Evolutionary conservation across 2,113 vertebrate genomes (phyloP), one percentile per base, ranked within the genome.

Genomic region (Serinus canaria): DNA sequence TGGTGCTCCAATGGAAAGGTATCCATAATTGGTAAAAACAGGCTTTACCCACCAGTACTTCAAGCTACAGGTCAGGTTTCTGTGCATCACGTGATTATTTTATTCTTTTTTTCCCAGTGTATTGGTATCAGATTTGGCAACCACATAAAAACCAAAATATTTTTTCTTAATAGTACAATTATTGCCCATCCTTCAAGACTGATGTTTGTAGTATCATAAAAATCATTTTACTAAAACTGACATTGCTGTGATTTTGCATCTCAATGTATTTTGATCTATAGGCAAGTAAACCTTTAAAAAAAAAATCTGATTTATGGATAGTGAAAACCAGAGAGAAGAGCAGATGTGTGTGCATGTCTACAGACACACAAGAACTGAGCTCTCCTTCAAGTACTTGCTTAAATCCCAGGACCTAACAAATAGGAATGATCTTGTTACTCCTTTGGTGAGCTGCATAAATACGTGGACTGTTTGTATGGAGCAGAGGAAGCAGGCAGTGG

Each of bases 401-500:
- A 89, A 93, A 93, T 76, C 62, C 52, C 31, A 52, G 15, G 43
- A 67, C 63, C 77, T 85, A 84, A 69, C 64, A 84, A 92, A 94
- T 22, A 94, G 67, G 60, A 93, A 50, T 41, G 56, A 83, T 94
- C 93, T 72, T 59, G 52, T 76, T 90, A 81, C 49, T 85, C 68
- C 66, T 94, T 44, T 44, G 73, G 73, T 67, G 67, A 78, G 74
- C 64, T 79, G 68, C 84, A 83, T 74, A 77, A 91, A 72, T 87
- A 63, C 0, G 0, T n/a, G 75, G 80, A 35, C 47, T 94, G 76
- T 88, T 91, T 84, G 55, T 74, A 92, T n/a, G 91, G 90, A 78
- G 58, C 0, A 62, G 68, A 69, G 68, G 72, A 91, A 94, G 81
- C 53, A 78, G 39, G 93, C 44, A 92, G 52, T 50, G 69, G 84